Conservation (phyloP, 2,888 invertebrate genomes). For the Lypha dubia region DNA sequence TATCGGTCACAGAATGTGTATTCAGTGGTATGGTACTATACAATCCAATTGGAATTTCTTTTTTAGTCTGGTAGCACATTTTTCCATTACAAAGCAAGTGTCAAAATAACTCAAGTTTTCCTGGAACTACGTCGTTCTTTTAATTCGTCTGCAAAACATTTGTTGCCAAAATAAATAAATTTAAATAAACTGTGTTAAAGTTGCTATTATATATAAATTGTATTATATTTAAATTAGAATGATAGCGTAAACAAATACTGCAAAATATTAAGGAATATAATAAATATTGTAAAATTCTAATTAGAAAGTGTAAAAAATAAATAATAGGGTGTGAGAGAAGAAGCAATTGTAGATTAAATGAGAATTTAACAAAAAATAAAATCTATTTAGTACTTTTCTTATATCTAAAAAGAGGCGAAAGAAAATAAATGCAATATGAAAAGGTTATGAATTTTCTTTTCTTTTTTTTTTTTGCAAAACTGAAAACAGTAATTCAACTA, state of each 20-base stretch:
- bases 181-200: neutral
- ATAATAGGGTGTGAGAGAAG: slow-evolving; percentile 55
- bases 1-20: too few species aligned
- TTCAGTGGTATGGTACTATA: neutral
- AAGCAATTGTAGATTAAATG: slow-evolving; percentile 44
- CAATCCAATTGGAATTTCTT: neutral
- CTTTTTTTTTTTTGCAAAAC: slow-evolving; percentile 34
- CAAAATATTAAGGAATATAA: neutral
- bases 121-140: slow-evolving; percentile 67
- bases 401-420: slow-evolving; percentile 9
- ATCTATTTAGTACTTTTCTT: slow-evolving; percentile 46
- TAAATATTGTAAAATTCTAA: slow-evolving; percentile 16
- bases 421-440: slow-evolving; percentile 35
- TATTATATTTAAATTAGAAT: slow-evolving; percentile 6
- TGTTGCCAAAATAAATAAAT: slow-evolving; percentile 41
- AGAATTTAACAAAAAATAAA: slow-evolving; percentile 53
- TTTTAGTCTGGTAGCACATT: neutral
- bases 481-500: slow-evolving; percentile 27
- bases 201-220: neutral
- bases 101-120: slow-evolving; percentile 61
- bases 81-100: slow-evolving; percentile 52
- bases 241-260: neutral
- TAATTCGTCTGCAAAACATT: slow-evolving; percentile 51
- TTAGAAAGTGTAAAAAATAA: slow-evolving; percentile 61
- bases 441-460: slow-evolving; percentile 11